These are phyloP conservation scores for Tetragonisca angustula DNA, from an alignment of 2,888 invertebrate species.

Conservation along the genomic window DNA sequence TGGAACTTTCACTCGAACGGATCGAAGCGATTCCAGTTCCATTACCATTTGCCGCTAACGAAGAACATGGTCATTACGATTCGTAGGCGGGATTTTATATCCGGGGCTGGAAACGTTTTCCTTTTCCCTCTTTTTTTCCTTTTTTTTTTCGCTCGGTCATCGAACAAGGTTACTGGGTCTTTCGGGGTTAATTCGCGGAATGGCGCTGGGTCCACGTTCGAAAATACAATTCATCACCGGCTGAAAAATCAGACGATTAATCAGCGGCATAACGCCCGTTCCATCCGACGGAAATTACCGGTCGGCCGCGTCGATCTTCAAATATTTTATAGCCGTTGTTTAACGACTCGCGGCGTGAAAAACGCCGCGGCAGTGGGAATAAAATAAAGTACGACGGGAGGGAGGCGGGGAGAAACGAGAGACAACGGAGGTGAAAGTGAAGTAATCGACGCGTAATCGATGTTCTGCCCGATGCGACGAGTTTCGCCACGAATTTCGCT, in stretches of 20 bases:
- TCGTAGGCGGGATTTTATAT: neutral
- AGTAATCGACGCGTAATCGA: constrained; percentile 31
- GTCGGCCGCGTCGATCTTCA: constrained; percentile 7
- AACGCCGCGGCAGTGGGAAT: constrained; percentile 25
- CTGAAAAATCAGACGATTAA: constrained; percentile 49
- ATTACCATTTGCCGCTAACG: constrained; percentile 8
- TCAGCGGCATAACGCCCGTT: constrained; percentile 28
- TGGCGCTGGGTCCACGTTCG: neutral
- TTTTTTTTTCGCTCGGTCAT: neutral
- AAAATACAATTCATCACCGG: constrained; percentile 43
- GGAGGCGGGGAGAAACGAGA: too few relatives aligned
- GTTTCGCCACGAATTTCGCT: constrained; percentile 31
- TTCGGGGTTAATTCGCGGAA: constrained; percentile 20
- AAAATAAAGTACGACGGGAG: constrained; percentile 7
- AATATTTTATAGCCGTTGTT: constrained; percentile 46
- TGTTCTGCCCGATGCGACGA: constrained; percentile 12
- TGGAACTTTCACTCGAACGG: neutral
- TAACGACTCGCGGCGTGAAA: constrained; percentile 38
- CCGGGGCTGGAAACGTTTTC: too few relatives aligned
- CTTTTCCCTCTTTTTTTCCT: too few relatives aligned
- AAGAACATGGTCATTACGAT: neutral
- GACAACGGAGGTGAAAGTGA: neutral
- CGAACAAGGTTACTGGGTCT: constrained; percentile 33
- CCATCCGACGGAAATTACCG: constrained; percentile 33
- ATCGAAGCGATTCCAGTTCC: neutral